phyloP scores from a whole-genome alignment of 2,888 invertebrate genomes.

The Ormyrus pomaceus region DNA sequence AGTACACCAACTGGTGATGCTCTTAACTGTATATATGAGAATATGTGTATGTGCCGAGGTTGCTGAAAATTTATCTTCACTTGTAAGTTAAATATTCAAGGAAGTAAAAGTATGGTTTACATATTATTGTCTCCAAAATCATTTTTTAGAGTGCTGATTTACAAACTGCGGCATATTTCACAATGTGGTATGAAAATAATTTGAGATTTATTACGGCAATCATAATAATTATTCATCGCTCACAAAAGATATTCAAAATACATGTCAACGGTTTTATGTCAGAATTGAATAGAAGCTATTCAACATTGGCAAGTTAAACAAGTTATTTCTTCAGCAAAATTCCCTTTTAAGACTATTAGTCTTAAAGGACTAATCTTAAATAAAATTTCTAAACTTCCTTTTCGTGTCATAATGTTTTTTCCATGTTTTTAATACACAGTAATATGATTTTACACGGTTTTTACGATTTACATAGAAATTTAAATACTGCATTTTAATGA shows the following conservation, averaged over 20 bases:
- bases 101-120: too few species aligned
- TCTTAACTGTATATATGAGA: constrained; percentile 23
- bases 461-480: background rate
- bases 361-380: too few species aligned
- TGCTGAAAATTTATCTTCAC: constrained; percentile 23
- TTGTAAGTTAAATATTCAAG: constrained; percentile 12
- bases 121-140: too few species aligned
- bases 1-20: constrained; percentile 12
- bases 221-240: constrained; percentile 26
- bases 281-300: constrained; percentile 26
- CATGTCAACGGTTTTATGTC: constrained; percentile 40
- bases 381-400: too few species aligned
- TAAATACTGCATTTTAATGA: too few species aligned
- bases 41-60: constrained; percentile 34
- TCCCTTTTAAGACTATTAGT: background rate
- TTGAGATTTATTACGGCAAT: background rate
- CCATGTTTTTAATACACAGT: background rate
- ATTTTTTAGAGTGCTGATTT: constrained; percentile 15
- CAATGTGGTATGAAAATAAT: constrained; percentile 22
- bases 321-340: background rate
- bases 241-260: constrained; percentile 28
- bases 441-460: background rate
- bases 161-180: constrained; percentile 6
- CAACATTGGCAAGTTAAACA: constrained; percentile 15
- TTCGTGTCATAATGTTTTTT: background rate